Evolutionary conservation across 2,888 invertebrate species (phyloP).

Genomic region (Germaria angustata): DNA sequence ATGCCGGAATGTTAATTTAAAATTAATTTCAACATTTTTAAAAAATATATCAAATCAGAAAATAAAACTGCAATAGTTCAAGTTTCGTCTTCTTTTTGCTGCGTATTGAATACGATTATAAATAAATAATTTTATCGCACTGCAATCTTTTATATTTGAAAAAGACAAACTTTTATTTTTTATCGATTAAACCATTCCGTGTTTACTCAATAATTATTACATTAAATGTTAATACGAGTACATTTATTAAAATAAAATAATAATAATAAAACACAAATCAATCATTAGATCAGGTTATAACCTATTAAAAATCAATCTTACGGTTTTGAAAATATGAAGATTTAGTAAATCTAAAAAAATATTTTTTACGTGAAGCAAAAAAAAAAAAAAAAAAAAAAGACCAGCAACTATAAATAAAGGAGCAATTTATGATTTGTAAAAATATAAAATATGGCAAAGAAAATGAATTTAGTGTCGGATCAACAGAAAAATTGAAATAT

Average conservation of each 20-base stretch:
- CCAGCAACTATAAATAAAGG: constrained; percentile 21
- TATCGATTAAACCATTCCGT: constrained; percentile 23
- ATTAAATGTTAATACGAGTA: constrained; percentile 54
- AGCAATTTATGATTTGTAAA: constrained; percentile 20
- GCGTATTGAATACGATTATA: too few relatives aligned
- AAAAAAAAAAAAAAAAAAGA: not conserved
- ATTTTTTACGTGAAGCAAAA: too few relatives aligned
- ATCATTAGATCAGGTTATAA: constrained; percentile 23
- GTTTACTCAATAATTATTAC: constrained; percentile 49
- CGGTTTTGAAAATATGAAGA: constrained; percentile 32
- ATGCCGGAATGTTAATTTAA: too few relatives aligned
- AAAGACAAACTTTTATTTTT: constrained; percentile 42
- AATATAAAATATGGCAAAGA: constrained; percentile 52
- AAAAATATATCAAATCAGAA: too few relatives aligned
- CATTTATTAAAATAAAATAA: constrained; percentile 30
- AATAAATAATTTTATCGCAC: too few relatives aligned
- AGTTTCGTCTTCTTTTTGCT: too few relatives aligned
- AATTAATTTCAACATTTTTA: too few relatives aligned
- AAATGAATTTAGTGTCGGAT: constrained; percentile 28
- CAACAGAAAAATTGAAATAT: constrained; percentile 29
- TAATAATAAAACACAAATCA: constrained; percentile 41
- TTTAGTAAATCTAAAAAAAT: not conserved
- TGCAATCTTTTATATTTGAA: constrained; percentile 42
- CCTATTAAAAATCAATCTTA: constrained; percentile 30
- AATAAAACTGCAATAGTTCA: too few relatives aligned